Percentiles rank a stretch among this genome's conserved stretches.
phyloP scores from a whole-genome alignment of 2,797 vertebrate species.

The Picus viridis region DNA sequence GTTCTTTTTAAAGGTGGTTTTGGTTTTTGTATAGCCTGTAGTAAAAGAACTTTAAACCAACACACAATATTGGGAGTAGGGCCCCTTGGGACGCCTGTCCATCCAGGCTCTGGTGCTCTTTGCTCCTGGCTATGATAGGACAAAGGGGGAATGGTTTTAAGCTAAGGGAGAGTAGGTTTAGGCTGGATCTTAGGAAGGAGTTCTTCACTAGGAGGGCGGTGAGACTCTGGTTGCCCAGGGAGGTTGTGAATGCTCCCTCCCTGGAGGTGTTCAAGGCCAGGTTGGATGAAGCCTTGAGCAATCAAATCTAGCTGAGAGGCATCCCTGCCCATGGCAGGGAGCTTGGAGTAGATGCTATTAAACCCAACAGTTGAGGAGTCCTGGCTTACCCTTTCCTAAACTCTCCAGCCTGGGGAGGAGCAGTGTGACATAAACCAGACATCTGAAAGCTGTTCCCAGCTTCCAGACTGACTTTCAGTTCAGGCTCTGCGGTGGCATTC shows the following conservation, averaged over 20 bases:
- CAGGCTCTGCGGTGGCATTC: neutral
- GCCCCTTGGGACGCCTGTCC: neutral
- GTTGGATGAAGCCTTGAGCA: too few species aligned
- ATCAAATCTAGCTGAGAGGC: too few species aligned
- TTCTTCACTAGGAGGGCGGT: too few species aligned
- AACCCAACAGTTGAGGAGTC: neutral
- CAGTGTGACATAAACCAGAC: neutral
- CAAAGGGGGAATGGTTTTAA: too few species aligned
- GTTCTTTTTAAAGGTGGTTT: conserved; percentile 36
- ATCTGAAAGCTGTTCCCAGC: neutral
- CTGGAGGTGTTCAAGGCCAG: too few species aligned
- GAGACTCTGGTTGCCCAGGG: too few species aligned
- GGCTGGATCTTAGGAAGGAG: too few species aligned
- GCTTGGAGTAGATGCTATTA: neutral
- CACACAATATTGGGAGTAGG: conserved; percentile 16
- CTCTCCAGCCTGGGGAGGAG: neutral
- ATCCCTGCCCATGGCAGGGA: too few species aligned
- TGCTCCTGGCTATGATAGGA: neutral
- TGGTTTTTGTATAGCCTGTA: conserved; percentile 18
- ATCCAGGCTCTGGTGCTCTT: neutral
- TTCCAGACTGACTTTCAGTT: neutral
- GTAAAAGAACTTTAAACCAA: conserved; percentile 64
- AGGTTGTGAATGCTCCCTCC: too few species aligned
- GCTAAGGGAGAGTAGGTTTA: too few species aligned
- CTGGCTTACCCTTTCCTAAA: neutral